Evolutionary conservation across 2,888 invertebrate genomes (phyloP), one percentile per base, ranked within the genome.

Genomic region (Plemyria rubiginata): DNA sequence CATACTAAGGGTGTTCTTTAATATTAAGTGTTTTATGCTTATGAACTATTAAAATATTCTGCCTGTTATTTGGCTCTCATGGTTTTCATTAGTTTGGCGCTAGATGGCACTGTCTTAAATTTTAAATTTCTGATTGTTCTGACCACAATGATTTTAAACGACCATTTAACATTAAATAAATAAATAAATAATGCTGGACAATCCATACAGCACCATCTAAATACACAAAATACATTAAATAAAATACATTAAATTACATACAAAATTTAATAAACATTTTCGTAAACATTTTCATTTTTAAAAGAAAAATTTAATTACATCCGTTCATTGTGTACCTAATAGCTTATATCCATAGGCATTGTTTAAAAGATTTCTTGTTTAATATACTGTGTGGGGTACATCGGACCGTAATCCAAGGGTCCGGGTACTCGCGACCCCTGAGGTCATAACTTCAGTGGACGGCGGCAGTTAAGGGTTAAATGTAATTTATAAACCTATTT

Each of bases 401-500:
- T 41, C 46, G 49, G 49, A 40, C 52, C 56, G 28, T 76, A 77
- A 74, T 75, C 76, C 76, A 73, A 70, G 74, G 73, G 78, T 62
- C 60, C 54, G 58, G 61, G 60, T 43, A 62, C 63, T 62, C 51
- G 69, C 77, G 79, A 75, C 84, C 86, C 85, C 76, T 74, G 77
- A 82, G 87, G 88, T 85, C 87, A 85, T 90, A 88, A 88, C 80
- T 86, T 80, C 80, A 82, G 77, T 76, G 77, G 74, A 73, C 76
- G 72, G 73, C 78, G 75, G 74, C 70, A 67, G 73, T 65, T 72
- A 82, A 85, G 87, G 88, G 88, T 87, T 81, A 80, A 79, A 79
- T 77, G 87, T 90, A 91, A 90, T 92, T 92, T 90, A 91, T 90
- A 90, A 88, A 90, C 85, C 90, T 89, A 90, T 92, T 92, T 88